Percentiles rank a stretch among this genome's conserved stretches.
Conservation (phyloP, 2,888 invertebrate species). For the Patella caerulea region DNA sequence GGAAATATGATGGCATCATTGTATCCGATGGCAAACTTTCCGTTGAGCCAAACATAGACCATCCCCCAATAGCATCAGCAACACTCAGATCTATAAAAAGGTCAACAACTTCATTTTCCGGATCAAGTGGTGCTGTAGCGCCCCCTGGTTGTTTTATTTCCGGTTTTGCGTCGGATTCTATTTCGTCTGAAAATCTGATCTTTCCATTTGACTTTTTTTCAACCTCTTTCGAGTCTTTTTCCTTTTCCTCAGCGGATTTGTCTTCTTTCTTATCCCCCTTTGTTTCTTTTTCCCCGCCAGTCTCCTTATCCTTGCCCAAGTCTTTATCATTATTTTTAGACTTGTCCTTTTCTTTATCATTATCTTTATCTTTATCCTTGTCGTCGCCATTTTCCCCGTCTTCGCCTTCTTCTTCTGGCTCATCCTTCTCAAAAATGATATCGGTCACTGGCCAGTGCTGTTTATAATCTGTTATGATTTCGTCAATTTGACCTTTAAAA, state of each 20-base stretch:
- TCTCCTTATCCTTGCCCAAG: conserved; percentile 22
- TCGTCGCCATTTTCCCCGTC: conserved; percentile 29
- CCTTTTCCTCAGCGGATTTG: conserved; percentile 27
- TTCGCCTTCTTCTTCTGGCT: conserved; percentile 43
- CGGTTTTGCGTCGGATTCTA: conserved; percentile 9
- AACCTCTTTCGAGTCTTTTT: conserved; percentile 37
- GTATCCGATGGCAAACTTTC: conserved; percentile 44
- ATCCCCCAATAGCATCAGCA: conserved; percentile 44
- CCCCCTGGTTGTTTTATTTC: conserved; percentile 15
- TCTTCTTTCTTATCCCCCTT: conserved; percentile 26
- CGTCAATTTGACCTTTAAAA: conserved; percentile 67
- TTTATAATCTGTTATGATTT: conserved; percentile 62
- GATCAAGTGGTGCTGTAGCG: neutral
- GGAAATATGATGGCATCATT: conserved; percentile 24
- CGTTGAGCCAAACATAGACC: conserved; percentile 49
- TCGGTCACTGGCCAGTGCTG: conserved; percentile 68
- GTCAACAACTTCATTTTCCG: conserved; percentile 55
- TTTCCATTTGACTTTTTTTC: conserved; percentile 36
- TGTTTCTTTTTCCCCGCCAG: conserved; percentile 11
- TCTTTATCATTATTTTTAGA: conserved; percentile 29
- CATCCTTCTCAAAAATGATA: conserved; percentile 53
- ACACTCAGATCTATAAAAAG: conserved; percentile 57
- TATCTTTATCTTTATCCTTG: conserved; percentile 14
- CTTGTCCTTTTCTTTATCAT: conserved; percentile 23
- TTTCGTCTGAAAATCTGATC: conserved; percentile 25